phyloP scores from a whole-genome alignment of 2,113 vertebrate species.

The Oreotrochilus melanogaster region DNA sequence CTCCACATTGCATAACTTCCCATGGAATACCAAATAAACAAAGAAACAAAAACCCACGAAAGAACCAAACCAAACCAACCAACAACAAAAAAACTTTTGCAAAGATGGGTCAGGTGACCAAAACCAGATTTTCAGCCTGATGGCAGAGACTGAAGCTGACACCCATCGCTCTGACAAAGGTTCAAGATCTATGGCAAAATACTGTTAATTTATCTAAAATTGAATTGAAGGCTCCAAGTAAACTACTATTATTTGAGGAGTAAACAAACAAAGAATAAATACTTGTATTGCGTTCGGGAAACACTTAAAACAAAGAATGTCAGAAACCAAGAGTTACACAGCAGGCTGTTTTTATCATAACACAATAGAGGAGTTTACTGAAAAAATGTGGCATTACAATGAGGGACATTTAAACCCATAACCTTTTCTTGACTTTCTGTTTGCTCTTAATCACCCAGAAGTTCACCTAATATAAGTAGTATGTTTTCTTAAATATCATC shows the following conservation, averaged over 20 bases:
- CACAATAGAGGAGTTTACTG: background rate
- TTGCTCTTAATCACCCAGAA: conserved; percentile 40
- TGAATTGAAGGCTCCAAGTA: background rate
- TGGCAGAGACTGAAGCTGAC: background rate
- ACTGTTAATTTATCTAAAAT: background rate
- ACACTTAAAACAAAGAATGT: background rate
- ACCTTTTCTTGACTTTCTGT: conserved; percentile 59
- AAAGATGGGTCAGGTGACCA: background rate
- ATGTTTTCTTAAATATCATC: conserved; percentile 51
- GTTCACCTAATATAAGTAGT: conserved; percentile 10
- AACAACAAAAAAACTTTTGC: background rate
- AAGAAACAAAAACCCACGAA: too few relatives aligned
- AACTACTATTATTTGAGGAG: background rate
- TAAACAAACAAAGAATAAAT: background rate
- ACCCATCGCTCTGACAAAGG: background rate
- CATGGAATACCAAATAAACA: background rate
- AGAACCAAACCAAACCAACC: too few relatives aligned
- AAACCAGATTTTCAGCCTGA: background rate
- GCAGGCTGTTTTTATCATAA: background rate
- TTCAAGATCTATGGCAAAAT: background rate
- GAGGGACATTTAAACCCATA: background rate
- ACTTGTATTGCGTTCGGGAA: background rate
- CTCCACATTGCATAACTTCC: background rate
- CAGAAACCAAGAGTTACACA: background rate
- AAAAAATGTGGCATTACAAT: background rate